A percentile compares a stretch with the other conserved stretches of the same genome.
Conservation (phyloP, 2,113 vertebrate genomes). For the Egretta garzetta region DNA sequence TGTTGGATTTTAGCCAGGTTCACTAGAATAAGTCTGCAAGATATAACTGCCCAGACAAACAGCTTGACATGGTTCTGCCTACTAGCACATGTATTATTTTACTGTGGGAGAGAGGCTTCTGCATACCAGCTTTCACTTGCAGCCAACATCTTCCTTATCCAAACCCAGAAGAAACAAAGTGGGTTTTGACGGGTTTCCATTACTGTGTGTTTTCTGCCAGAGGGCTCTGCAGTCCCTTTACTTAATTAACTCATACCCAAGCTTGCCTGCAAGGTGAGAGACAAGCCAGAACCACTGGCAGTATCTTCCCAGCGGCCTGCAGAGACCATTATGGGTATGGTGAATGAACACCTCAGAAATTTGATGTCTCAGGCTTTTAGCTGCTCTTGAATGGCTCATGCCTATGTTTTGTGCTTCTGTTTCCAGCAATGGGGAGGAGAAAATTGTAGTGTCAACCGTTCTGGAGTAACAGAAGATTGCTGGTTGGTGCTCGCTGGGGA, state of each 20-base stretch:
- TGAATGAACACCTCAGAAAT: background rate
- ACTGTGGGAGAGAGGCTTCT: background rate
- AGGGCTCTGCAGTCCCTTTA: background rate
- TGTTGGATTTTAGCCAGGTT: background rate
- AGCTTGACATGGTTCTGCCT: background rate
- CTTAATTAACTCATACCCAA: background rate
- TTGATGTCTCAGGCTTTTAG: background rate
- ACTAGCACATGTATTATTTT: background rate
- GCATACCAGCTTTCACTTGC: background rate
- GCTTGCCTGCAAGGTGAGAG: rapidly evolving
- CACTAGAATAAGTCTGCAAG: background rate
- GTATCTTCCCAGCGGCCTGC: background rate
- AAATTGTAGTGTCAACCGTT: background rate
- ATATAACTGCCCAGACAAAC: background rate
- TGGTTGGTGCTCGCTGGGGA: rapidly evolving
- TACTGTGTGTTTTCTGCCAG: background rate
- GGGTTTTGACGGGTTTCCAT: background rate
- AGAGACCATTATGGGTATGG: too few relatives aligned
- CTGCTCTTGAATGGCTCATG: background rate
- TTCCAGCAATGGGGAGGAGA: background rate
- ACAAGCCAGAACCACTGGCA: background rate
- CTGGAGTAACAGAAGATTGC: background rate
- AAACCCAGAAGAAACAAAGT: background rate
- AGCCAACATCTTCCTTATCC: background rate
- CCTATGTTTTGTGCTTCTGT: background rate